Conservation (phyloP, 1,140 invertebrate species). For the Drosophila nigromelanica region DNA sequence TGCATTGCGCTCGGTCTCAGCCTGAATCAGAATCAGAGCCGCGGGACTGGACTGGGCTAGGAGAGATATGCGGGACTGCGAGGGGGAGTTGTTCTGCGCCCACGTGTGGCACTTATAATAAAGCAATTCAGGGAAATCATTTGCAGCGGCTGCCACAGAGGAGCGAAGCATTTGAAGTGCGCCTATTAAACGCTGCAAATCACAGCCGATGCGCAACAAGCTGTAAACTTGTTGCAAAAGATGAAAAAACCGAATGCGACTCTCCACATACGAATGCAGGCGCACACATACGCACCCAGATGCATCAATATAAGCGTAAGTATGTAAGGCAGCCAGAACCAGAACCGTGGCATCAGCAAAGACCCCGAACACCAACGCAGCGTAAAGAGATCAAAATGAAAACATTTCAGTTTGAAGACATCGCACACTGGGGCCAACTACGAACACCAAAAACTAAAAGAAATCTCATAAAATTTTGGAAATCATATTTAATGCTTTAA, state of each 20-base stretch:
- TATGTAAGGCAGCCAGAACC: constrained; percentile 20
- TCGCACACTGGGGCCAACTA: constrained; percentile 24
- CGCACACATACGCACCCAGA: constrained; percentile 8
- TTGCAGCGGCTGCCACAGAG: constrained; percentile 40
- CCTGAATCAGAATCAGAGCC: too few relatives aligned
- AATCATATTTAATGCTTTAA: background rate
- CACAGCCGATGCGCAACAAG: constrained; percentile 75
- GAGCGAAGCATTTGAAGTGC: constrained; percentile 68
- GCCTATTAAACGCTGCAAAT: constrained; percentile 75
- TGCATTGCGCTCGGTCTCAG: too few relatives aligned
- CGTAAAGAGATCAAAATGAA: constrained; percentile 82
- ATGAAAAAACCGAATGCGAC: constrained; percentile 63
- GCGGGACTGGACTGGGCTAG: too few relatives aligned
- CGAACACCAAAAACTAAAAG: background rate
- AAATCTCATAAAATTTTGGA: too few relatives aligned
- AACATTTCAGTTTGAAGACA: constrained; percentile 59
- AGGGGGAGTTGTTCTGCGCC: too few relatives aligned
- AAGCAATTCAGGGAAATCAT: constrained; percentile 81
- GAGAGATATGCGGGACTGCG: too few relatives aligned
- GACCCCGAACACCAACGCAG: constrained; percentile 65
- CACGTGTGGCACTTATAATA: constrained; percentile 64
- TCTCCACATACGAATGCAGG: constrained; percentile 1
- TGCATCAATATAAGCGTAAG: constrained; percentile 2
- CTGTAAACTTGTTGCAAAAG: constrained; percentile 80
- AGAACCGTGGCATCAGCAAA: constrained; percentile 41